Percentiles rank a stretch among this genome's conserved stretches.
Conservation (phyloP, 2,113 vertebrate species). For the Ochotona princeps region DNA sequence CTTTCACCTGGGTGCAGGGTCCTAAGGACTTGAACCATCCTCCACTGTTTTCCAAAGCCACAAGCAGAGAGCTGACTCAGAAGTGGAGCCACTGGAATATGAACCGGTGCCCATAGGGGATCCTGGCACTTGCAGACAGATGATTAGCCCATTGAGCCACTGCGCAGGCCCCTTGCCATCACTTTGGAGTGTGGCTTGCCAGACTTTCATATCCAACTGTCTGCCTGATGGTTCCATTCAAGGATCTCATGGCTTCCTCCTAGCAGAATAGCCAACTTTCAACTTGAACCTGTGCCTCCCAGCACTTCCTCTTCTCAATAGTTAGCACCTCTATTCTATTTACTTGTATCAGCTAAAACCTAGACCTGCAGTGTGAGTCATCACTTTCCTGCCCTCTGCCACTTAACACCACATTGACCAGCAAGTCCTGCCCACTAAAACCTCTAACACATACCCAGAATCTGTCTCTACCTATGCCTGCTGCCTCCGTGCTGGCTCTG, state of each 20-base stretch:
- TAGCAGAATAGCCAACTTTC: neutral
- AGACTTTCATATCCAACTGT: neutral
- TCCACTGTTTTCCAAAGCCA: too few species aligned
- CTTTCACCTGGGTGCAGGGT: too few species aligned
- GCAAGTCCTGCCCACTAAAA: neutral
- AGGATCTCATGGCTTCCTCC: neutral
- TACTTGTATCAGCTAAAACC: neutral
- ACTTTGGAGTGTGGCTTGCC: neutral
- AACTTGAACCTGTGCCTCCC: neutral
- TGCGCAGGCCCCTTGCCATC: too few species aligned
- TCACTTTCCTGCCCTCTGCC: neutral
- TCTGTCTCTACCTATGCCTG: neutral
- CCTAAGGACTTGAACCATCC: too few species aligned
- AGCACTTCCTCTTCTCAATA: neutral
- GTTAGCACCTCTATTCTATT: fast-evolving
- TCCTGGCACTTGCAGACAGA: too few species aligned
- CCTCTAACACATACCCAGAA: neutral
- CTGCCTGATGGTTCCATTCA: neutral
- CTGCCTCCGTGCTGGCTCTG: neutral
- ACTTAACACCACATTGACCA: neutral
- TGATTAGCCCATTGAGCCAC: too few species aligned
- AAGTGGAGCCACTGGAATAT: too few species aligned
- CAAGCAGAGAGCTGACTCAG: too few species aligned
- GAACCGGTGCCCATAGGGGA: too few species aligned
- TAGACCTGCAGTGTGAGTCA: neutral